phyloP scores from a whole-genome alignment of 2,888 invertebrate species.

The Drosophila flavopinicola region DNA sequence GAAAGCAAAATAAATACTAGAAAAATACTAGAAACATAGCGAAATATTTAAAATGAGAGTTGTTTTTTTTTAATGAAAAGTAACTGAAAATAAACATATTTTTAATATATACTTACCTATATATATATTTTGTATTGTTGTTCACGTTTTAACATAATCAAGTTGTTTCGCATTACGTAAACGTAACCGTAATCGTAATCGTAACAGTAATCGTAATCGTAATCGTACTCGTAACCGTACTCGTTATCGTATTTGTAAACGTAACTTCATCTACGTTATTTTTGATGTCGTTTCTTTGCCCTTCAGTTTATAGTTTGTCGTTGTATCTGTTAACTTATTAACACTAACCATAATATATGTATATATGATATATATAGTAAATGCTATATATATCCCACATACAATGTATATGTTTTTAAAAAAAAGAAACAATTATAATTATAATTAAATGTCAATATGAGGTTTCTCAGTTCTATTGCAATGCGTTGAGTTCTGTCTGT shows the following conservation, averaged over 20 bases:
- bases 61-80: slow-evolving; percentile 12
- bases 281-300: slow-evolving; percentile 61
- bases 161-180: slow-evolving; percentile 58
- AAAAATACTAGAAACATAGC: slow-evolving; percentile 22
- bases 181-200: slow-evolving; percentile 39
- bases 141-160: slow-evolving; percentile 65
- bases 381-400: slow-evolving; percentile 34
- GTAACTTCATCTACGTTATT: slow-evolving; percentile 70
- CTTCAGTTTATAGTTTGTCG: slow-evolving; percentile 69
- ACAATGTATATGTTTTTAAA: slow-evolving; percentile 18
- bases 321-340: slow-evolving; percentile 60
- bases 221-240: slow-evolving; percentile 53
- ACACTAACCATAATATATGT: slow-evolving; percentile 38
- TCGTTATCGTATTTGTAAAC: slow-evolving; percentile 52
- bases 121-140: slow-evolving; percentile 69
- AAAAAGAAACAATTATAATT: neutral
- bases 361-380: slow-evolving; percentile 41
- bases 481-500: slow-evolving; percentile 33
- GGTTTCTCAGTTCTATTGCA: slow-evolving; percentile 25
- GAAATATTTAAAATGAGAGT: slow-evolving; percentile 15
- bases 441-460: slow-evolving; percentile 7
- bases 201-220: slow-evolving; percentile 52
- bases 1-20: slow-evolving; percentile 19
- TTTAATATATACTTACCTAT: slow-evolving; percentile 37
- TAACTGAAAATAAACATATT: slow-evolving; percentile 22